Percentiles rank a stretch among this genome's conserved stretches.
Evolutionary conservation across 2,797 vertebrate genomes (phyloP).

Genomic region (Phylloscopus collybita): DNA sequence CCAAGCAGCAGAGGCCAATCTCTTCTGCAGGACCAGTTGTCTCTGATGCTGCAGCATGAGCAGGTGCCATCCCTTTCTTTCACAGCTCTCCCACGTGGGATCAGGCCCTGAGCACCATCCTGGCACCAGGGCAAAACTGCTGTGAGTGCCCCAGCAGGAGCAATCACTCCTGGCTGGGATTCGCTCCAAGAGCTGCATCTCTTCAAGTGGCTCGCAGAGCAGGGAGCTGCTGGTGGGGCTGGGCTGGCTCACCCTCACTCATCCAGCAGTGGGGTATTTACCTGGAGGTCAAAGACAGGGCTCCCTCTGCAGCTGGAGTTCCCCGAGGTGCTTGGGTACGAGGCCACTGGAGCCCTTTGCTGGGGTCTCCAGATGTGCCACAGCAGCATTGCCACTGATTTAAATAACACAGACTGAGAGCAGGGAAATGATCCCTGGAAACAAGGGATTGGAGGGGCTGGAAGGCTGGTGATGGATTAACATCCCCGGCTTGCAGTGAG

Average conservation of each 20-base stretch:
- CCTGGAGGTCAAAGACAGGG: background rate
- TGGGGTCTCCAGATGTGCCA: background rate
- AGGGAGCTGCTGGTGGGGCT: background rate
- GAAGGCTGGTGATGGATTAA: background rate
- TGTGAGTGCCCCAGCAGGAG: background rate
- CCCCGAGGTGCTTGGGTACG: background rate
- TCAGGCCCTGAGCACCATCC: background rate
- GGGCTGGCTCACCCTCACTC: background rate
- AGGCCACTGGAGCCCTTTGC: background rate
- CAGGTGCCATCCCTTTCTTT: background rate
- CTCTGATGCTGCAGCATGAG: background rate
- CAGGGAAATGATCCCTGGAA: background rate
- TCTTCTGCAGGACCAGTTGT: background rate
- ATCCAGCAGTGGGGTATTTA: background rate
- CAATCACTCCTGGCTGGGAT: accelerated
- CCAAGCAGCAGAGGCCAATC: background rate
- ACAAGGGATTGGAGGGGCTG: background rate
- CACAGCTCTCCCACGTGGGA: background rate
- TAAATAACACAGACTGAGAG: background rate
- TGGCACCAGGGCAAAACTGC: background rate
- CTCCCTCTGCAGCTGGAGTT: background rate
- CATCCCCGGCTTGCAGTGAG: background rate
- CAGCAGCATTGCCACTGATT: background rate
- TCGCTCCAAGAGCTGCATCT: background rate
- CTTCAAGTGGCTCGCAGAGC: background rate